Percentiles rank a stretch among this genome's conserved stretches.
Evolutionary conservation across 2,797 vertebrate genomes (phyloP).

Genomic region (Eulemur coronatus): DNA sequence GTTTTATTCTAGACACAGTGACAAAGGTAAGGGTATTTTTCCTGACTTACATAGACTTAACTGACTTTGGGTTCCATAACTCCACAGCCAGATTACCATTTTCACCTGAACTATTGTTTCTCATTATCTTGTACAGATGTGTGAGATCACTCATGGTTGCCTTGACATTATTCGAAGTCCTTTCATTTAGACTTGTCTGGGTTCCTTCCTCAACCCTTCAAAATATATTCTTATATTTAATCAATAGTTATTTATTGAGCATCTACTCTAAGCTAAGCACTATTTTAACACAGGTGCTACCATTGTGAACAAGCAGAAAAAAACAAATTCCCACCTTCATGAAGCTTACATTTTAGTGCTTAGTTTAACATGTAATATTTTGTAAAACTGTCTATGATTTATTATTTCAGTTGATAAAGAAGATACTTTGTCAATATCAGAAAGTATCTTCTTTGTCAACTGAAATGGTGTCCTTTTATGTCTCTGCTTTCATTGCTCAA

Average conservation of each 20-base stretch:
- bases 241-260: not conserved
- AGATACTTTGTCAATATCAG: not conserved
- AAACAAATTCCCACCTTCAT: not conserved
- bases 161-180: not conserved
- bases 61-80: not conserved
- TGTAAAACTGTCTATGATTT: not conserved
- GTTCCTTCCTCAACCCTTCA: not conserved
- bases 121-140: not conserved
- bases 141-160: not conserved
- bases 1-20: not conserved
- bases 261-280: not conserved
- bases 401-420: not conserved
- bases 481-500: not conserved
- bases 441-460: too few species aligned
- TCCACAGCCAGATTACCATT: not conserved
- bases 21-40: not conserved
- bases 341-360: not conserved
- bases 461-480: not conserved
- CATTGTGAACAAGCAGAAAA: not conserved
- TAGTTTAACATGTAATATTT: not conserved
- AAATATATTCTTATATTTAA: not conserved
- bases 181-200: not conserved
- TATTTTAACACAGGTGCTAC: not conserved
- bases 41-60: not conserved
- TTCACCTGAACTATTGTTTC: not conserved